A percentile compares a stretch with the other conserved stretches of the same genome.
Conservation (phyloP, 2,888 invertebrate genomes). For the Eutolmus rufibarbis region DNA sequence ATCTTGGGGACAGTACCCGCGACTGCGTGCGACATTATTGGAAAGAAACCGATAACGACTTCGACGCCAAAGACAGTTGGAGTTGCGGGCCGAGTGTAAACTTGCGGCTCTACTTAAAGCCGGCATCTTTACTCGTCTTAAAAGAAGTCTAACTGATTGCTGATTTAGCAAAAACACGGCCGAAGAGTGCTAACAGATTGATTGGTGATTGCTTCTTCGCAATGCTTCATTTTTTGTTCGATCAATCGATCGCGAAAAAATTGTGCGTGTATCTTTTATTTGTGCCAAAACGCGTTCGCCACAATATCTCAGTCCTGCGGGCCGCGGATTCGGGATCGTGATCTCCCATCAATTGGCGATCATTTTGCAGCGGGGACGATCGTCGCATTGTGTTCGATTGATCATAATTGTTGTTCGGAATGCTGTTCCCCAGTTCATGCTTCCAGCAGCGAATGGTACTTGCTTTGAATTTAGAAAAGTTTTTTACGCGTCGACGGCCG, state of each 20-base stretch:
- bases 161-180: constrained; percentile 25
- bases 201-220: constrained; percentile 43
- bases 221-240: constrained; percentile 7
- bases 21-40: neutral
- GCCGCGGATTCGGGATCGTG: neutral
- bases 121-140: neutral
- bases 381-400: constrained; percentile 43
- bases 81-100: neutral
- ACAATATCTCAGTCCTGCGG: neutral
- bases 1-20: neutral
- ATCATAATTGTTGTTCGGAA: constrained; percentile 48
- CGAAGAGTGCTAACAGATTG: constrained; percentile 47
- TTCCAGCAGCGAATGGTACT: constrained; percentile 33
- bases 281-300: neutral
- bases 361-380: constrained; percentile 37
- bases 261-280: neutral
- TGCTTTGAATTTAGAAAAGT: constrained; percentile 47
- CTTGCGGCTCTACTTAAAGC: neutral
- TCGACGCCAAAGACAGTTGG: neutral
- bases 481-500: constrained; percentile 23
- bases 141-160: constrained; percentile 10
- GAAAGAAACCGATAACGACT: neutral
- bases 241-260: neutral
- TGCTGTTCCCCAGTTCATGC: constrained; percentile 41
- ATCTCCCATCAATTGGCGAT: constrained; percentile 26